Percentiles rank a stretch among this genome's conserved stretches.
Conservation (phyloP, 1,140 invertebrate genomes). For the Dreissena polymorpha region DNA sequence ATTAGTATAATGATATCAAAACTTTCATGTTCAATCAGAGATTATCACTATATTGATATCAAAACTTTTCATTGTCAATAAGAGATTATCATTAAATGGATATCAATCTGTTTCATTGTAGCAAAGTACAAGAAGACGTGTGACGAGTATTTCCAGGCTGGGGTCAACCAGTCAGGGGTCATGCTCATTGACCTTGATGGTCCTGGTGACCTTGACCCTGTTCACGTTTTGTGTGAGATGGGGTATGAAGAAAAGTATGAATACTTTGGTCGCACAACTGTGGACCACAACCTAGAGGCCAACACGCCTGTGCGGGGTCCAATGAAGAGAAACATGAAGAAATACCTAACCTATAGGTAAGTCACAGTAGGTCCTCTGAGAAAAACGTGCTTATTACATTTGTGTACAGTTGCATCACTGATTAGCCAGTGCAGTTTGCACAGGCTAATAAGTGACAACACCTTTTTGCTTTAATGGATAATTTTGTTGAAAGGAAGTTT, state of each 20-base stretch:
- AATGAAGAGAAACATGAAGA: constrained; percentile 63
- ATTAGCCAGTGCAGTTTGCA: too few relatives aligned
- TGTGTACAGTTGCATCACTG: too few relatives aligned
- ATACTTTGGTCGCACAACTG: constrained; percentile 92
- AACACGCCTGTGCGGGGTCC: constrained; percentile 64
- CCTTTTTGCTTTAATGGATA: too few relatives aligned
- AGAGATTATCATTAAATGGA: not conserved
- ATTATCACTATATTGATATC: too few relatives aligned
- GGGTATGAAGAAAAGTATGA: constrained; percentile 83
- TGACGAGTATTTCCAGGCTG: constrained; percentile 92
- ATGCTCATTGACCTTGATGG: constrained; percentile 96
- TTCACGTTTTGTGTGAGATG: constrained; percentile 94
- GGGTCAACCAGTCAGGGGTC: constrained; percentile 91
- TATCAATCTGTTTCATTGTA: constrained; percentile 74
- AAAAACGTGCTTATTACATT: too few relatives aligned
- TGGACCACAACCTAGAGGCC: constrained; percentile 92
- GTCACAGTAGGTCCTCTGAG: too few relatives aligned
- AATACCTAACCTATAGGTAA: constrained; percentile 71
- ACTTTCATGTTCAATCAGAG: too few relatives aligned
- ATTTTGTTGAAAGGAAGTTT: too few relatives aligned
- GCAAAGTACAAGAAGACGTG: constrained; percentile 93
- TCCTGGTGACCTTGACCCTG: constrained; percentile 93
- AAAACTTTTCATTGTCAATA: not conserved
- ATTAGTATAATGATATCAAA: too few relatives aligned
- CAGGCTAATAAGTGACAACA: too few relatives aligned